phyloP scores from a whole-genome alignment of 2,888 invertebrate genomes.

The Cryptus viduatorius region DNA sequence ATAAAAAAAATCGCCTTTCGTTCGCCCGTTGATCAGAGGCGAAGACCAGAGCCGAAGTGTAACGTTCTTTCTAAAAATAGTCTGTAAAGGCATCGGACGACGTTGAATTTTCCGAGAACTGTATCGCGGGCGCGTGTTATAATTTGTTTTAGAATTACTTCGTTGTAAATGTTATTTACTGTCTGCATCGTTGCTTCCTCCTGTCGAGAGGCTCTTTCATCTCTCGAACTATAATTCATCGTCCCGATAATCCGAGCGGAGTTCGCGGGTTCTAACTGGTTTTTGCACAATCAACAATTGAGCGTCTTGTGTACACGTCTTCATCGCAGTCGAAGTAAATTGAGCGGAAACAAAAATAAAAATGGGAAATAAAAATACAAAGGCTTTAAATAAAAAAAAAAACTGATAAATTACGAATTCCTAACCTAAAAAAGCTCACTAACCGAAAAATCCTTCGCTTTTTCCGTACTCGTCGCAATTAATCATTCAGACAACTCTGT shows the following conservation, averaged over 20 bases:
- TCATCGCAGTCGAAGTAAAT: background rate
- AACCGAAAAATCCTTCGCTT: background rate
- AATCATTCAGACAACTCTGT: constrained; percentile 36
- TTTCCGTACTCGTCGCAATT: constrained; percentile 6
- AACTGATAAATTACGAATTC: background rate
- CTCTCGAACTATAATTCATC: constrained; percentile 58
- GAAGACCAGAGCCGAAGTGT: constrained; percentile 18
- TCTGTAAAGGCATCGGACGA: background rate
- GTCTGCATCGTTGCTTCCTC: constrained; percentile 14
- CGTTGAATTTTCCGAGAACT: constrained; percentile 16
- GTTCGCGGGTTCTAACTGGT: constrained; percentile 56
- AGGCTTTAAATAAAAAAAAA: background rate
- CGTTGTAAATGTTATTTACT: background rate
- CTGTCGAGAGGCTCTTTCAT: constrained; percentile 12
- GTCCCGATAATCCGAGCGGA: constrained; percentile 38
- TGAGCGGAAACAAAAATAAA: too few species aligned
- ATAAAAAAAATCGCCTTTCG: background rate
- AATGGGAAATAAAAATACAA: too few species aligned
- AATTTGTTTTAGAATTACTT: background rate
- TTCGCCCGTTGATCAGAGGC: constrained; percentile 60
- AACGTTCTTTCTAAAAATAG: constrained; percentile 29
- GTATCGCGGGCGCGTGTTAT: background rate
- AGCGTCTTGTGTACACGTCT: constrained; percentile 3
- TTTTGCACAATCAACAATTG: constrained; percentile 51
- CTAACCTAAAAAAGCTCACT: background rate